Percentiles rank a stretch among this genome's conserved stretches.
phyloP scores from a whole-genome alignment of 2,888 invertebrate species.

The Itoplectis maculator region DNA sequence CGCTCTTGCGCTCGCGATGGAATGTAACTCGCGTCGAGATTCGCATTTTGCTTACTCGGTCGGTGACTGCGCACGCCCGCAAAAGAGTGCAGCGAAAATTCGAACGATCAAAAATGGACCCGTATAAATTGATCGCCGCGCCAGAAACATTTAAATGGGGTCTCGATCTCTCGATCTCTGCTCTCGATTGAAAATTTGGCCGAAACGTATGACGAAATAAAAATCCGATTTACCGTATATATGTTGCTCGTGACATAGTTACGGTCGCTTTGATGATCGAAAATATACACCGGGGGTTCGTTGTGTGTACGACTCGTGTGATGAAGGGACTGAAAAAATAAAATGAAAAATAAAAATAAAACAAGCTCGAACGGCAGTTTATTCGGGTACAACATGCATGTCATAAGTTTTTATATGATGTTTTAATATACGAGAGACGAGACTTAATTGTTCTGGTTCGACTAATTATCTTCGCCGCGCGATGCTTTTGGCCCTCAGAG shows the following conservation, averaged over 20 bases:
- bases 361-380: neutral
- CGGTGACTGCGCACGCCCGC: neutral
- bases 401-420: neutral
- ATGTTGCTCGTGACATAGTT: neutral
- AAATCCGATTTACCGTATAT: neutral
- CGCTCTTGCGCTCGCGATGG: conserved; percentile 15
- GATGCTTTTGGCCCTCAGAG: neutral
- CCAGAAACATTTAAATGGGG: neutral
- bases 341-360: too few species aligned
- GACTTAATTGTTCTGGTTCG: conserved; percentile 18
- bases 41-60: too few species aligned
- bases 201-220: neutral
- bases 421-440: neutral
- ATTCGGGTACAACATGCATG: conserved; percentile 11
- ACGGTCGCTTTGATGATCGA: too few species aligned
- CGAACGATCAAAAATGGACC: neutral
- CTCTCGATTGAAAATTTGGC: too few species aligned
- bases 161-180: too few species aligned
- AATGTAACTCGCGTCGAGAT: conserved; percentile 22
- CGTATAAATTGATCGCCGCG: neutral
- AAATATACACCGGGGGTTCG: neutral
- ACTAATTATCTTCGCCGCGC: conserved; percentile 17
- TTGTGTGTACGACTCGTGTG: neutral
- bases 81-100: neutral
- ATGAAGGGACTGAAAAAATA: neutral